Evolutionary conservation across 1,140 invertebrate genomes (phyloP), one percentile per base, ranked within the genome.

Genomic region (Druon quercuslanigerum): DNA sequence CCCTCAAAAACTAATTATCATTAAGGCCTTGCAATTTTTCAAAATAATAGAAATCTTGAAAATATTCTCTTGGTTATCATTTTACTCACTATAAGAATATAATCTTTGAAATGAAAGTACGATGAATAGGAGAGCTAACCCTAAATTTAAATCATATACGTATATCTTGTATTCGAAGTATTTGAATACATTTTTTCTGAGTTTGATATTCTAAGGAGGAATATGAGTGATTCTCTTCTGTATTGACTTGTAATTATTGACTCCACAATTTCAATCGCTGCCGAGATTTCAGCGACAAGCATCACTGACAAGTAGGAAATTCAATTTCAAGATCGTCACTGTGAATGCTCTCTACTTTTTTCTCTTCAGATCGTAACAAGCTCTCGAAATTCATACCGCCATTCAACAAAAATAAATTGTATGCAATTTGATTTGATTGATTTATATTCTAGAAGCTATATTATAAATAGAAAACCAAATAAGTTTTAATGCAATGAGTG

Each of bases 271-370:
- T 66, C 60, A 33, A 46, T 66, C 60, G 25, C n/a, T 40, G 12
- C 19, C 56, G 19, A 19, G 19, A 57, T 57, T 57, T 66, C 25
- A 66, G 25, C 25, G 40, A 40, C 60, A 66, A 66, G 25, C 60
- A 66, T 66, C 60, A 66, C 25, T 66, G 60, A 66, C 60, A 66
- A 66, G 60, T 40, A 66, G 33, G 60, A 66, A 66, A 66, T 66
- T 66, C n/a, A 66, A 46, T 46, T 66, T 66, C 60, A 46, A 66
- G 12, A 33, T 25, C 13, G 60, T 66, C 60, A 66, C 13, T 40
- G 14, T 66, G 4, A n/a, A 66, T 40, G 14, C 54, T 20, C 17
- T 56, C n/a, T 19, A 17, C 52, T 17, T 19, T 57, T 57, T 57
- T 40, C 6, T 60, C 33, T 60, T 7, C 40, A 66, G 33, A 16